These are phyloP conservation scores for Pseudococcus jackbeardsleyi DNA, from an alignment of 2,888 invertebrate genomes.

Conservation along the genomic window DNA sequence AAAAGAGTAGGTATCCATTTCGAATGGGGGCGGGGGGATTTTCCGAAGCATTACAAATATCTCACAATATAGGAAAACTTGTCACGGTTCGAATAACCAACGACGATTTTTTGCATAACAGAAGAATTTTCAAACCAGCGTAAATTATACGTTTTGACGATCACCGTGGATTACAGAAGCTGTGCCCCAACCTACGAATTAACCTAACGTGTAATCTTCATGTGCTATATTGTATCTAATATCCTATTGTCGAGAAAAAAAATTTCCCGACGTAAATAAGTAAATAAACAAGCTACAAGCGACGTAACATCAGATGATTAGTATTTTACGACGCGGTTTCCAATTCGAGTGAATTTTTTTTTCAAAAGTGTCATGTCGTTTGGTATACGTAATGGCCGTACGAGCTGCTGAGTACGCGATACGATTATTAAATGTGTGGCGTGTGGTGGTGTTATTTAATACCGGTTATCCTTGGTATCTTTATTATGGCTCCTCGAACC, in stretches of 20 bases:
- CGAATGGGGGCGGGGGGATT: not conserved
- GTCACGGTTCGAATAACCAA: not conserved
- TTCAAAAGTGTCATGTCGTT: constrained; percentile 17
- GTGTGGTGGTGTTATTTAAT: constrained; percentile 30
- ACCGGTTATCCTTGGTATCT: constrained; percentile 47
- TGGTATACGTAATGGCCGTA: not conserved
- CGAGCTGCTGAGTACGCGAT: constrained; percentile 41
- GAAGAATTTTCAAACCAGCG: not conserved
- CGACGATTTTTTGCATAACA: not conserved
- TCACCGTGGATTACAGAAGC: not conserved
- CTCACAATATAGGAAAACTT: not conserved
- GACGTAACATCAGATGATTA: not conserved
- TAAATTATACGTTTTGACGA: not conserved
- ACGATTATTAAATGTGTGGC: constrained; percentile 31
- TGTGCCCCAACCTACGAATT: not conserved
- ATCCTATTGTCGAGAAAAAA: not conserved
- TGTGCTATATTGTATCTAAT: not conserved
- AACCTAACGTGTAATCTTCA: not conserved
- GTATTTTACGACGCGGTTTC: constrained; percentile 3
- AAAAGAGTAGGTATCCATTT: not conserved
- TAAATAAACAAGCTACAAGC: not conserved
- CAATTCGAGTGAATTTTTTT: not conserved
- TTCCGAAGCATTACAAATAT: not conserved
- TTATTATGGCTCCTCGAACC: constrained; percentile 26
- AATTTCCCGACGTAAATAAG: not conserved